Base-by-base conservation (phyloP, 1,140 invertebrate species). In the Wiebesia pumilae region DNA sequence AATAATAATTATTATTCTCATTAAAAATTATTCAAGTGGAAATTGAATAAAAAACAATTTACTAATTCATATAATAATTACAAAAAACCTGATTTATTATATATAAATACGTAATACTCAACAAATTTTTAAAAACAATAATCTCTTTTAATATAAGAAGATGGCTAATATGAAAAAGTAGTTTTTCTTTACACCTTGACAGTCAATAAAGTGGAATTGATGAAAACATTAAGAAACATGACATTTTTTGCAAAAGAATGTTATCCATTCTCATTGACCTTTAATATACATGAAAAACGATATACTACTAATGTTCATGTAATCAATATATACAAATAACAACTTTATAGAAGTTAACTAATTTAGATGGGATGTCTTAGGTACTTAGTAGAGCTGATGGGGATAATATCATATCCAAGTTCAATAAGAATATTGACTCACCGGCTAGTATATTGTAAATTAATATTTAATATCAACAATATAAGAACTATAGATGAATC, bases 381-480 rank as follows among this genome's bases (percentile, higher is more conserved):
- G 71, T 75, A 75, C 71, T 75, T 75, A 43, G 71, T 75, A 75
- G 71, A 75, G n/a, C 38, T 75, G 71, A 43, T 75, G 38, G 10
- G 71, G 27, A 75, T 43, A 75, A n/a, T 75, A 38, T 43, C 12
- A 12, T 75, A 75, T 75, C 38, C 71, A 75, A 75, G 71, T 38
- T 75, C 71, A 75, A 75, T 75, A 75, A 4, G 71, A 75, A 75
- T 75, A 75, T 75, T 75, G 38, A 75, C 71, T 75, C 71, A 75
- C 40, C 71, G 71, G 71, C 71, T 75, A 75, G 71, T 75, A 43
- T 75, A 75, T 75, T 38, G 71, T 75, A 43, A 75, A 75, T n/a
- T n/a, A n/a, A n/a, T n/a, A n/a, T 75, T 75, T 75, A 75, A 75
- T n/a, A 75, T 33, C 71, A 75, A 75, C 71, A 75, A 75, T 75